Conservation (phyloP, 2,113 vertebrate species). For the Amazona vittata region DNA sequence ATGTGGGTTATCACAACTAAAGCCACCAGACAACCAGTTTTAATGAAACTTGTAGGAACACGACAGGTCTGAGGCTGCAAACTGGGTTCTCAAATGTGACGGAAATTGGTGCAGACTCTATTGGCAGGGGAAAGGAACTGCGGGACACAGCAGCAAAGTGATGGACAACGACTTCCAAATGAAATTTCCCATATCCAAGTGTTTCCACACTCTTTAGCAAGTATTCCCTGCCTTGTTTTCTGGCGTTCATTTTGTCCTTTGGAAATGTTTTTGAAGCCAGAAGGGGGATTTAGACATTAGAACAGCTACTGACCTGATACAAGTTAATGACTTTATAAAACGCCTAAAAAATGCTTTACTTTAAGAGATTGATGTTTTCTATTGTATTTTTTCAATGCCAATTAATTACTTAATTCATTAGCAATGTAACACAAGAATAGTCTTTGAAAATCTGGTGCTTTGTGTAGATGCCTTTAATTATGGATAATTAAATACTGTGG, state of each 20-base stretch:
- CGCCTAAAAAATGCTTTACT: conserved; percentile 63
- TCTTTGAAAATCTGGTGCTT: conserved; percentile 76
- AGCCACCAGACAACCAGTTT: neutral
- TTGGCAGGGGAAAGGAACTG: neutral
- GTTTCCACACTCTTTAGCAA: neutral
- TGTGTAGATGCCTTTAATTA: conserved; percentile 81
- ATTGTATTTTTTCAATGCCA: conserved; percentile 74
- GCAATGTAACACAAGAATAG: conserved; percentile 73
- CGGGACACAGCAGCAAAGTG: neutral
- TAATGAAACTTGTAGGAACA: neutral
- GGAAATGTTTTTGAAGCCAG: neutral
- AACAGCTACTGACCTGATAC: conserved; percentile 38
- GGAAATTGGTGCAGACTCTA: neutral
- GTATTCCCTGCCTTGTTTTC: neutral
- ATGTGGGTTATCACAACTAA: neutral
- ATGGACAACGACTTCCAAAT: neutral
- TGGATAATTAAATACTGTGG: conserved; percentile 79
- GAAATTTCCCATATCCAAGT: neutral
- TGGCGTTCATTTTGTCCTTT: neutral
- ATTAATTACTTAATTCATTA: conserved; percentile 84
- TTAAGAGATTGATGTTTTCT: conserved; percentile 68
- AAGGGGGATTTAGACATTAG: conserved; percentile 1
- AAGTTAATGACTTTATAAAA: conserved; percentile 61
- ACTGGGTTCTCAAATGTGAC: neutral
- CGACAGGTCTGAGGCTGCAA: neutral